These are phyloP conservation scores for Lasioglossum malachurum DNA, from an alignment of 2,888 invertebrate species.

Conservation along the genomic window DNA sequence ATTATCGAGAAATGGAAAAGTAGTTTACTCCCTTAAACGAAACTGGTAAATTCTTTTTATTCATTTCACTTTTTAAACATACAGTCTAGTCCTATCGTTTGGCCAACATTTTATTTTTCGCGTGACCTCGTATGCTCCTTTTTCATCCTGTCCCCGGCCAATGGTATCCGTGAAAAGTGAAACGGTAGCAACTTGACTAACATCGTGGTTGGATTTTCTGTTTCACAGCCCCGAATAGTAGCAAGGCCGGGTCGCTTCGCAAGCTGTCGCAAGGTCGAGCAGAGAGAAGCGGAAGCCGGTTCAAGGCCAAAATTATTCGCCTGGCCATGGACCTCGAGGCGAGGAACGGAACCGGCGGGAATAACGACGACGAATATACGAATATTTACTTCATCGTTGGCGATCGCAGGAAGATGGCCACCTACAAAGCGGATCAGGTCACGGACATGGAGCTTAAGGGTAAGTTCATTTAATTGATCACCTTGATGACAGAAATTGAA, in stretches of 20 bases:
- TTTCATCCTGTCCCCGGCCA: neutral
- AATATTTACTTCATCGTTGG: slow-evolving; percentile 81
- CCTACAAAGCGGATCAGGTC: slow-evolving; percentile 81
- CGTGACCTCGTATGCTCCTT: neutral
- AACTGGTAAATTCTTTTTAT: too few relatives aligned
- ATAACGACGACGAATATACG: slow-evolving; percentile 78
- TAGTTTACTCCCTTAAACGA: too few relatives aligned
- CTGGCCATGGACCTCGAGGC: slow-evolving; percentile 83
- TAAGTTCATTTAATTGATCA: slow-evolving; percentile 60
- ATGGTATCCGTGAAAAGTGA: neutral
- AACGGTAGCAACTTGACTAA: neutral
- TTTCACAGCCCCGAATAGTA: slow-evolving; percentile 67
- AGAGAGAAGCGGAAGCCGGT: slow-evolving; percentile 67
- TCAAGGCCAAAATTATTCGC: slow-evolving; percentile 69
- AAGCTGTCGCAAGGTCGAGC: slow-evolving; percentile 63
- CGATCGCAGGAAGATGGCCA: slow-evolving; percentile 79
- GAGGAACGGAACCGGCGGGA: slow-evolving; percentile 80
- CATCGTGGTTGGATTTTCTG: slow-evolving; percentile 11
- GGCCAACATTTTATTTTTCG: neutral
- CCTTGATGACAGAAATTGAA: slow-evolving; percentile 5
- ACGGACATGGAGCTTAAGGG: slow-evolving; percentile 82
- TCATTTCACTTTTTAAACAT: too few relatives aligned
- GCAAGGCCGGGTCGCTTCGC: slow-evolving; percentile 70
- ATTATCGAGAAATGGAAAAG: too few relatives aligned
- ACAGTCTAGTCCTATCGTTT: too few relatives aligned